These are phyloP conservation scores for Otis tarda DNA, from an alignment of 2,113 vertebrate species.

Conservation along the genomic window DNA sequence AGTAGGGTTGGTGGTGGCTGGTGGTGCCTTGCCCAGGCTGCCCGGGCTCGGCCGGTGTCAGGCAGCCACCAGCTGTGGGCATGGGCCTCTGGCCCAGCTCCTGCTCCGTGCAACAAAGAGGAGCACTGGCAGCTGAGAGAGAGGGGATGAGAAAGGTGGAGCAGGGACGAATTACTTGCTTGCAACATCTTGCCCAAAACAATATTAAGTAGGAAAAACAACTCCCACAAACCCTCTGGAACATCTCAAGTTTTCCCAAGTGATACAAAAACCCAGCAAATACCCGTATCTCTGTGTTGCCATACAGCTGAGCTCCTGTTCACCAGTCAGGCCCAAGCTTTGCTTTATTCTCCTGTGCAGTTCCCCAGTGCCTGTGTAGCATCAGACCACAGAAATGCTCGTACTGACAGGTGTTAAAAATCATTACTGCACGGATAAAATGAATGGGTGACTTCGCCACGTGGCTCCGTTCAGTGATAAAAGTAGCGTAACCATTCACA, in stretches of 20 bases:
- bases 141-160: no score
- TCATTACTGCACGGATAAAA: background rate
- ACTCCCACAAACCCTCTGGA: background rate
- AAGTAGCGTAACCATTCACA: background rate
- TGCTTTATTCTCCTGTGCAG: background rate
- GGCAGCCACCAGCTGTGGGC: background rate
- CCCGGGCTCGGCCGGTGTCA: background rate
- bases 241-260: background rate
- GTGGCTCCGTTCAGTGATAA: fast-evolving
- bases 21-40: background rate
- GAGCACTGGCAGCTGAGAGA: fast-evolving
- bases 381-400: fast-evolving
- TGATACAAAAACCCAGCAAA: background rate
- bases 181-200: no score
- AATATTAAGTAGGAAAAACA: background rate
- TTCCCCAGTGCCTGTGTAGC: fast-evolving
- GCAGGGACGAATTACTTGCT: background rate
- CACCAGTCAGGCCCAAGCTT: no score
- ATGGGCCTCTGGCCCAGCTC: background rate
- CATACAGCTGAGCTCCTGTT: fast-evolving
- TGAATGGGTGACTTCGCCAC: background rate
- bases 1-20: background rate
- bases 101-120: background rate
- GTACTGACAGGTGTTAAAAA: background rate
- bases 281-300: background rate